These are phyloP conservation scores for Belgica antarctica DNA, from an alignment of 2,888 invertebrate species.

Conservation along the genomic window DNA sequence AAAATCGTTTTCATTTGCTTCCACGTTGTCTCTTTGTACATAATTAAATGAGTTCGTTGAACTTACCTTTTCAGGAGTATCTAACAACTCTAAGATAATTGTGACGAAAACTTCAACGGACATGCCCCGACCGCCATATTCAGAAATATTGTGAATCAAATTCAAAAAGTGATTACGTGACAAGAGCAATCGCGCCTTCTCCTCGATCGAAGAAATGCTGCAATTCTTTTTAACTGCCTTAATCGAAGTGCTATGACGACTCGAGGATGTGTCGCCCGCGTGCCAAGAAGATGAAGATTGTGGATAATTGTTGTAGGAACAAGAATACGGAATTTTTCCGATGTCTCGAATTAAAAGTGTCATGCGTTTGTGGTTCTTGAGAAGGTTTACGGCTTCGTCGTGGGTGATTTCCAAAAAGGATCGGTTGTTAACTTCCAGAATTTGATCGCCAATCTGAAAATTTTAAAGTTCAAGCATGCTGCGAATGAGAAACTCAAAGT, in stretches of 20 bases:
- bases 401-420: conserved; percentile 63
- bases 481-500: too few species aligned
- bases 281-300: conserved; percentile 47
- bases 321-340: conserved; percentile 59
- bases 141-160: conserved; percentile 61
- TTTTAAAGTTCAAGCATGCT: too few species aligned
- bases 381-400: conserved; percentile 62
- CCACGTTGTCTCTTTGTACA: too few species aligned
- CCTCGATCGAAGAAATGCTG: conserved; percentile 61
- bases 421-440: conserved; percentile 63
- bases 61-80: conserved; percentile 62
- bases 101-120: conserved; percentile 61
- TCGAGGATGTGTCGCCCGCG: conserved; percentile 24
- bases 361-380: conserved; percentile 62
- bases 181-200: conserved; percentile 60
- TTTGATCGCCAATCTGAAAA: conserved; percentile 63
- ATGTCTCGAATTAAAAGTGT: conserved; percentile 62
- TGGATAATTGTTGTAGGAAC: conserved; percentile 44
- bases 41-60: too few species aligned
- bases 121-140: conserved; percentile 60
- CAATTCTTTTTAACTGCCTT: conserved; percentile 46
- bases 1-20: too few species aligned
- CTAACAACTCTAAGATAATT: conserved; percentile 60
- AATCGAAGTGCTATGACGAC: conserved; percentile 17
- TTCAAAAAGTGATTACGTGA: conserved; percentile 60